Percentiles rank a stretch among this genome's conserved stretches.
These are phyloP conservation scores for Venustaconcha ellipsiformis DNA, from an alignment of 1,140 invertebrate species.

Conservation along the genomic window DNA sequence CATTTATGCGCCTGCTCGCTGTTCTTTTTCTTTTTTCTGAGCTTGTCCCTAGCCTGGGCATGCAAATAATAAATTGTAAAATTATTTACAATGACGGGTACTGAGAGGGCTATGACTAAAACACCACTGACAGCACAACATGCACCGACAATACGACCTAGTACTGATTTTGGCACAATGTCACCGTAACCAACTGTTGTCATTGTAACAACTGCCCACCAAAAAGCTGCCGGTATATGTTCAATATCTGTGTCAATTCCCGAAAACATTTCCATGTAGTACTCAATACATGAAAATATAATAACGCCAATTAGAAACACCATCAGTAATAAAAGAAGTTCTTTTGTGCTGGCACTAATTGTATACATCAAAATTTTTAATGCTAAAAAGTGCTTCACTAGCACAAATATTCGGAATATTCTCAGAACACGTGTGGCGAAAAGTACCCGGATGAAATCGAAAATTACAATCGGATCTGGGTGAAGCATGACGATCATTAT, in stretches of 20 bases:
- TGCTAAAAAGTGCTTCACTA: slow-evolving; percentile 53
- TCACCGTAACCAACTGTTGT: slow-evolving; percentile 65
- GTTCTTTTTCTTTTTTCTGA: slow-evolving; percentile 40
- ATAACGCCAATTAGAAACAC: slow-evolving; percentile 49
- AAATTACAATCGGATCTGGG: slow-evolving; percentile 40
- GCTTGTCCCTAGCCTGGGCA: slow-evolving; percentile 48
- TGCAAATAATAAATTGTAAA: slow-evolving; percentile 59
- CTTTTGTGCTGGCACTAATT: slow-evolving; percentile 49
- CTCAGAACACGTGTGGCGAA: slow-evolving; percentile 44
- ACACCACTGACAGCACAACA: slow-evolving; percentile 60
- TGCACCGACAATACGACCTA: slow-evolving; percentile 54
- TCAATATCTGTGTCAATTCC: slow-evolving; percentile 26
- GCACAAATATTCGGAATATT: slow-evolving; percentile 48
- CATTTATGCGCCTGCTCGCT: slow-evolving; percentile 34
- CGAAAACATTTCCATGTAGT: slow-evolving; percentile 49
- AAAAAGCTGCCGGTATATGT: slow-evolving; percentile 54
- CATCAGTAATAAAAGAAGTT: slow-evolving; percentile 49
- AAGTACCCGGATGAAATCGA: slow-evolving; percentile 39
- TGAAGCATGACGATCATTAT: slow-evolving; percentile 64
- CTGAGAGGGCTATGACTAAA: slow-evolving; percentile 57
- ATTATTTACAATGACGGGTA: slow-evolving; percentile 64
- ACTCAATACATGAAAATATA: slow-evolving; percentile 53
- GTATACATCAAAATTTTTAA: slow-evolving; percentile 55
- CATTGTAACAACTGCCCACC: slow-evolving; percentile 64
- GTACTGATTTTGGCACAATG: slow-evolving; percentile 44